These are phyloP conservation scores for Pollimyrus isidori DNA, from an alignment of 2,113 vertebrate species.

Conservation along the genomic window DNA sequence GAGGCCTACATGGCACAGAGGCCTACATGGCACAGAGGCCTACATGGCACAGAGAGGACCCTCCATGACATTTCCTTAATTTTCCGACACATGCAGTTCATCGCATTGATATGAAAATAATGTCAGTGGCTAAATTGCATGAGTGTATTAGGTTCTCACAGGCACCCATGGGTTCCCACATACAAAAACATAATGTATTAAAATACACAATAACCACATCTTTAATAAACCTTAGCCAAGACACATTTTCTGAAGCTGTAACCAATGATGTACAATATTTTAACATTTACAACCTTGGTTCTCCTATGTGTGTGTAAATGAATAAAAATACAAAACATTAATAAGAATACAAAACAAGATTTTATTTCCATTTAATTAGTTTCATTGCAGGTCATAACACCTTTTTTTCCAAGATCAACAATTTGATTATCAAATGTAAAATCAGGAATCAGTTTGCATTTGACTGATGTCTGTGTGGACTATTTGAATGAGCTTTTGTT, in stretches of 20 bases:
- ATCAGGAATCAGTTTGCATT: background rate
- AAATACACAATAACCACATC: background rate
- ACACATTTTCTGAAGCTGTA: background rate
- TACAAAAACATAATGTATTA: background rate
- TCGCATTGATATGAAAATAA: background rate
- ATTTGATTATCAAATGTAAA: slow-evolving; percentile 14
- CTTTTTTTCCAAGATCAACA: background rate
- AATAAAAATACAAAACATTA: background rate
- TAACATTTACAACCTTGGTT: background rate
- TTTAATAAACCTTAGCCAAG: background rate
- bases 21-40: too few species aligned
- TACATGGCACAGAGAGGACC: background rate
- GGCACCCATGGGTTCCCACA: background rate
- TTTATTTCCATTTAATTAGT: background rate
- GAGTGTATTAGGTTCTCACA: background rate
- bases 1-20: too few species aligned
- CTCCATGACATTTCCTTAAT: background rate
- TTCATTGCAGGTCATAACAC: background rate
- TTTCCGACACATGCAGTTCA: background rate
- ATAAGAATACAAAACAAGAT: background rate
- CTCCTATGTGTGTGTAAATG: background rate
- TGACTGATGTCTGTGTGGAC: background rate
- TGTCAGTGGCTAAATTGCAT: background rate
- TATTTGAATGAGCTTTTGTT: slow-evolving; percentile 14
- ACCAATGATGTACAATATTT: background rate